Percentiles rank a stretch among this genome's conserved stretches.
Conservation (phyloP, 2,113 vertebrate genomes). For the Piaya cayana region DNA sequence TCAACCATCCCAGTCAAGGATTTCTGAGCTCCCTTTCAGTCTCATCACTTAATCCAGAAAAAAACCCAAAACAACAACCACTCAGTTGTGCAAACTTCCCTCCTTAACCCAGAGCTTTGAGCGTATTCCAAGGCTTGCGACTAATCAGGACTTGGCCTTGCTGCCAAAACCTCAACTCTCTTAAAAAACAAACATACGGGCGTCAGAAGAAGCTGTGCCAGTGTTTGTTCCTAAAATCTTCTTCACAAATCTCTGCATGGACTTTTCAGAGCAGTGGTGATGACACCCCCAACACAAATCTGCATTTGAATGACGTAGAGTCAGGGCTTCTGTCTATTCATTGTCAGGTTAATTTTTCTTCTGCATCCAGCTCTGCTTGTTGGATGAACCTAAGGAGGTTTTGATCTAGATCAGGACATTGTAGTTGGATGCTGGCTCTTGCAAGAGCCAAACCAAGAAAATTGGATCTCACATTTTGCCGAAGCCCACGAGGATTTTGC, state of each 20-base stretch:
- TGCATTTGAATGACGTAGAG: background rate
- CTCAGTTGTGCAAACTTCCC: background rate
- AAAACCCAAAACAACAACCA: too few species aligned
- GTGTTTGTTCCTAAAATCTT: background rate
- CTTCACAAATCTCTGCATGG: accelerated
- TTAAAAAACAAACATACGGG: background rate
- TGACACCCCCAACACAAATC: accelerated
- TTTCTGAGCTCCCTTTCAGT: background rate
- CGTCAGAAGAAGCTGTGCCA: background rate
- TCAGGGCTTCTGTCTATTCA: background rate
- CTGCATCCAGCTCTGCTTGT: background rate
- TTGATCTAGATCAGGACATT: background rate
- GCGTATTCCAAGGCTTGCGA: background rate
- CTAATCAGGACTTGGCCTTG: background rate
- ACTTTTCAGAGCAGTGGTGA: background rate
- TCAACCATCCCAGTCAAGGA: background rate
- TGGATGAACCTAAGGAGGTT: background rate
- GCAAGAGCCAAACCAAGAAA: background rate
- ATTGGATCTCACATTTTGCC: background rate
- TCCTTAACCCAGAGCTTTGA: background rate
- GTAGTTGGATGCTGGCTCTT: background rate
- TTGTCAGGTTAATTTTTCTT: background rate
- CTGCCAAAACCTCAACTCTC: background rate
- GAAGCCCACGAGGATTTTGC: background rate
- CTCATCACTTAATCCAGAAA: background rate